phyloP scores from a whole-genome alignment of 2,888 invertebrate genomes.

The Periphyllus acericola region DNA sequence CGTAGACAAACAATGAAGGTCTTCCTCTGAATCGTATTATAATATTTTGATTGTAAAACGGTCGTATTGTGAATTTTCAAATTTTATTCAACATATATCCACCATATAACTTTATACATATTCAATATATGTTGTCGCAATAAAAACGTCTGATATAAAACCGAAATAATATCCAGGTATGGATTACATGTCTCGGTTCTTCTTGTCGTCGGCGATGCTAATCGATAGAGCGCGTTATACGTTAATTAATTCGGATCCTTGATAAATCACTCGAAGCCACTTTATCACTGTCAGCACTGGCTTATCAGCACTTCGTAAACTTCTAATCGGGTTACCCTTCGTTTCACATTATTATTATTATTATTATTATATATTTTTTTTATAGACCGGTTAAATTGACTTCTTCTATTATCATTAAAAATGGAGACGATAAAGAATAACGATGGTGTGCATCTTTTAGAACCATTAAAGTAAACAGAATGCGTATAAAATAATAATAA shows the following conservation, averaged over 20 bases:
- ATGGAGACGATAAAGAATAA: conserved; percentile 54
- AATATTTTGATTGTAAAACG: too few species aligned
- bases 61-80: not conserved
- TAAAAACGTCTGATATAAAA: conserved; percentile 5
- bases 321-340: conserved; percentile 58
- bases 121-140: not conserved
- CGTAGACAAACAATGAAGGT: not conserved
- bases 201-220: conserved; percentile 34
- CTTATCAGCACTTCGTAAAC: conserved; percentile 59
- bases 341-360: not conserved
- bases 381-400: conserved; percentile 58
- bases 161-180: conserved; percentile 20
- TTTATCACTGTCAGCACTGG: conserved; percentile 59
- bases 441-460: conserved; percentile 51
- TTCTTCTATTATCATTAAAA: conserved; percentile 61
- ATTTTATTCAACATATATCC: too few species aligned
- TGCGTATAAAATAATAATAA: conserved; percentile 51
- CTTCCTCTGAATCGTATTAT: too few species aligned
- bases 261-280: conserved; percentile 60
- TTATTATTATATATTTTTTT: conserved; percentile 25
- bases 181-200: conserved; percentile 17
- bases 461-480: conserved; percentile 59
- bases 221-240: conserved; percentile 50
- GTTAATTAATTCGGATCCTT: conserved; percentile 61
- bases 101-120: too few species aligned